Base-by-base conservation (phyloP, 2,113 vertebrate species). In the Nannospalax galili region DNA sequence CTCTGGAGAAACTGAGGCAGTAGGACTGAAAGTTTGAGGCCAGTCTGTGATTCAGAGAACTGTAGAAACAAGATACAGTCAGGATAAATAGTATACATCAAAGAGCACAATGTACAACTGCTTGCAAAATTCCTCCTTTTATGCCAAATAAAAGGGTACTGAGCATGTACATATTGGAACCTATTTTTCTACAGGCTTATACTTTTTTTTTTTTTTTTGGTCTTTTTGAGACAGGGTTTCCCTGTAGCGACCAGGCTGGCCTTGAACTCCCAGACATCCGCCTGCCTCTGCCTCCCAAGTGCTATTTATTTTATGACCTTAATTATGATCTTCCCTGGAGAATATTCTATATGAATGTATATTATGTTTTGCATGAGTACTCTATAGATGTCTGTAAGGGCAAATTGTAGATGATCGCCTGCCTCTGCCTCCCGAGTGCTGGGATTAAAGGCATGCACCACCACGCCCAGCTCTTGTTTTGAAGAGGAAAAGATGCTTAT, bases 381-480 rank as follows among this genome's bases (percentile, higher is more conserved):
- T n/a, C n/a, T n/a, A n/a, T n/a, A n/a, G n/a, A n/a, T n/a, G n/a
- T n/a, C n/a, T n/a, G n/a, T n/a, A n/a, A n/a, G n/a, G n/a, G n/a
- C n/a, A n/a, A n/a, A n/a, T n/a, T n/a, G n/a, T n/a, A n/a, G n/a
- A n/a, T n/a, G n/a, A n/a, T n/a, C 48, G 11, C 48, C 48, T 52
- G 48, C 48, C 48, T 52, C 48, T 52, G 48, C 48, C 48, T 52
- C 48, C 48, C 48, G 11, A 52, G 48, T 52, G 48, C 48, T 52
- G 48, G 48, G 48, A 52, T 11, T n/a, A n/a, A n/a, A n/a, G n/a
- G n/a, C 48, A 52, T 52, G 48, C 11, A 11, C 48, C 11, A 52
- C 48, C 48, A 52, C 11, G 48, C 11, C 48, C 48, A n/a, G n/a
- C n/a, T n/a, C n/a, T n/a, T n/a, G n/a, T 94, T 95, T 94, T 92